Evolutionary conservation across 35 echinoderm and acorn worm species (phyloP).

Genomic region (Apostichopus parvimensis): DNA sequence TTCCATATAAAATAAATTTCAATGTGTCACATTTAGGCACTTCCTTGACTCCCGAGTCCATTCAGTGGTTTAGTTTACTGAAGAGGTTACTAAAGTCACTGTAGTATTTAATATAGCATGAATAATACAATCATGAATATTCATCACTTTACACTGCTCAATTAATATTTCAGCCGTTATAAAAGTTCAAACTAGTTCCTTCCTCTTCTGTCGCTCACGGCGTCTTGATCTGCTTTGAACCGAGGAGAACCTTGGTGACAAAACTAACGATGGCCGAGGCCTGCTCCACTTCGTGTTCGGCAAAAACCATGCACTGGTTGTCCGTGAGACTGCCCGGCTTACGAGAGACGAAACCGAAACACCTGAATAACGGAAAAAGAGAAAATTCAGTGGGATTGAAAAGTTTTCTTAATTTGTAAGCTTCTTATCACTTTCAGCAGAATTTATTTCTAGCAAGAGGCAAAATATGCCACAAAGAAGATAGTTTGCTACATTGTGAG

Average conservation of each 20-base stretch:
- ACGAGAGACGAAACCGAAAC: constrained; percentile 86
- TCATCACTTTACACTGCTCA: background rate
- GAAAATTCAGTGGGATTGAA: background rate
- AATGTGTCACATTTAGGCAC: too few species aligned
- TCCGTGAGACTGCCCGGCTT: constrained; percentile 91
- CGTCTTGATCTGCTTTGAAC: constrained; percentile 47
- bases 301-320: constrained; percentile 94
- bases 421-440: too few species aligned
- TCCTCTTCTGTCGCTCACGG: background rate
- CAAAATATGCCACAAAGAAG: too few species aligned
- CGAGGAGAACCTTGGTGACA: constrained; percentile 95
- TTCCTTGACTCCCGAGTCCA: too few species aligned
- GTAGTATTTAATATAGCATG: background rate
- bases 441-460: too few species aligned
- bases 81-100: background rate
- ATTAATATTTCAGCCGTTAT: constrained; percentile 13
- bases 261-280: constrained; percentile 97
- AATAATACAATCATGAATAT: background rate
- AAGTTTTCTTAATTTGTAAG: too few species aligned
- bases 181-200: background rate
- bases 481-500: too few species aligned
- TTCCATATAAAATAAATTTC: too few species aligned
- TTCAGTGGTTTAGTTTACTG: background rate
- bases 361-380: constrained; percentile 35
- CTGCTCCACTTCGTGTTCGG: constrained; percentile 90